Conservation (phyloP, 2,888 invertebrate species). For the Neoascia interrupta region DNA sequence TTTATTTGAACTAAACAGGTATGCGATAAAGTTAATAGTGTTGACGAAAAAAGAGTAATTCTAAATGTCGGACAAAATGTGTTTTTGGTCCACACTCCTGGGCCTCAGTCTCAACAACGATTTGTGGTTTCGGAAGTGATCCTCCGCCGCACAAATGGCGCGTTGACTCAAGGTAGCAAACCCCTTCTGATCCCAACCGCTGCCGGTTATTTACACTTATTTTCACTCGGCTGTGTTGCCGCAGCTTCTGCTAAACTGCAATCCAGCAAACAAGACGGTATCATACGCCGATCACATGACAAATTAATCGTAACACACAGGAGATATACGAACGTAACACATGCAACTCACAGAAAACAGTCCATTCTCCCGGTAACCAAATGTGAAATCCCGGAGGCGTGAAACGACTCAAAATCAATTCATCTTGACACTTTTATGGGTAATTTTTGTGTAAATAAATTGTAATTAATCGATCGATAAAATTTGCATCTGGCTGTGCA, state of each 20-base stretch:
- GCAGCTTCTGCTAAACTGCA: constrained; percentile 33
- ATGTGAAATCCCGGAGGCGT: constrained; percentile 60
- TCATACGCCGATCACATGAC: constrained; percentile 25
- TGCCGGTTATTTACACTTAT: constrained; percentile 44
- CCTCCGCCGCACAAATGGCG: too few species aligned
- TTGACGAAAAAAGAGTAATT: too few species aligned
- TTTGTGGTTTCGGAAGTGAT: too few species aligned
- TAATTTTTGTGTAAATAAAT: constrained; percentile 69
- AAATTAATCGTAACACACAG: constrained; percentile 41
- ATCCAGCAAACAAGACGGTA: constrained; percentile 12
- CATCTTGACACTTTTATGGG: constrained; percentile 68
- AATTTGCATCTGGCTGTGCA: constrained; percentile 63
- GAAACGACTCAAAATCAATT: constrained; percentile 68
- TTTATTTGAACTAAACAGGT: too few species aligned
- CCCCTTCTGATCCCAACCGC: too few species aligned
- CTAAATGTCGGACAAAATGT: too few species aligned
- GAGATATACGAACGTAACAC: neutral
- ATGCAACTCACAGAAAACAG: constrained; percentile 6
- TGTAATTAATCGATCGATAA: constrained; percentile 70
- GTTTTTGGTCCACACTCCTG: too few species aligned
- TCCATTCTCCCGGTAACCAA: constrained; percentile 10
- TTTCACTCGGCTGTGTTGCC: constrained; percentile 18
- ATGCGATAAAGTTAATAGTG: too few species aligned
- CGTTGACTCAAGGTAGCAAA: too few species aligned
- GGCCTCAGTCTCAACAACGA: too few species aligned